These are phyloP conservation scores for Virgularia gustaviana DNA, from an alignment of 92 coral and sea anemone genomes.

Conservation along the genomic window DNA sequence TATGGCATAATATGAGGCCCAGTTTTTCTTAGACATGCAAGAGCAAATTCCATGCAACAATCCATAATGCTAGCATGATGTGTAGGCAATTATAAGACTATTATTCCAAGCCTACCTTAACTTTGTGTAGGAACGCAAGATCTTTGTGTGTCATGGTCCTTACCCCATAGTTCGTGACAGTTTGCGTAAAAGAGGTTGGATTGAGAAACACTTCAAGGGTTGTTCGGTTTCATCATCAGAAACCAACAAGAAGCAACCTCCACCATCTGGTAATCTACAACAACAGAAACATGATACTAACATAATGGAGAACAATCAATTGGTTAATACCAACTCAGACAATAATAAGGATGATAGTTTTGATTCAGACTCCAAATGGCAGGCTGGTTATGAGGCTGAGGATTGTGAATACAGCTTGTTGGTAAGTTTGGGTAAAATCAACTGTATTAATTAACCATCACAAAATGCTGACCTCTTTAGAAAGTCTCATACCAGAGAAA, in stretches of 20 bases:
- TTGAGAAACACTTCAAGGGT: constrained; percentile 87
- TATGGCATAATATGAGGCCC: too few relatives aligned
- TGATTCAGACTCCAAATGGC: constrained; percentile 77
- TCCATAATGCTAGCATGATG: too few relatives aligned
- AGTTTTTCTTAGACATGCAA: too few relatives aligned
- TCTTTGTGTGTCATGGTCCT: constrained; percentile 82
- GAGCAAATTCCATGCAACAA: too few relatives aligned
- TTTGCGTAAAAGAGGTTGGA: constrained; percentile 86
- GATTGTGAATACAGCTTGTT: constrained; percentile 87
- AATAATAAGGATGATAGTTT: constrained; percentile 52
- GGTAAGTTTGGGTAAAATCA: constrained; percentile 74
- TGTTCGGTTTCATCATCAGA: constrained; percentile 27
- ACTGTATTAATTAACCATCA: too few relatives aligned
- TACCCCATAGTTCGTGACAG: constrained; percentile 92
- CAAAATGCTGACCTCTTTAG: too few relatives aligned
- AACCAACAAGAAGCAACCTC: constrained; percentile 38
- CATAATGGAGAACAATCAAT: constrained; percentile 53
- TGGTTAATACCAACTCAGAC: constrained; percentile 51
- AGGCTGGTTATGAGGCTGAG: constrained; percentile 88
- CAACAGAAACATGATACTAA: constrained; percentile 57
- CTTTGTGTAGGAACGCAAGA: constrained; percentile 82
- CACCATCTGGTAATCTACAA: constrained; percentile 55
- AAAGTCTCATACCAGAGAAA: too few relatives aligned
- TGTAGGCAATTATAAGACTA: too few relatives aligned
- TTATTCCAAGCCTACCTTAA: too few relatives aligned